Base-by-base conservation (phyloP, 2,888 invertebrate species). In the Autographa pulchrina region DNA sequence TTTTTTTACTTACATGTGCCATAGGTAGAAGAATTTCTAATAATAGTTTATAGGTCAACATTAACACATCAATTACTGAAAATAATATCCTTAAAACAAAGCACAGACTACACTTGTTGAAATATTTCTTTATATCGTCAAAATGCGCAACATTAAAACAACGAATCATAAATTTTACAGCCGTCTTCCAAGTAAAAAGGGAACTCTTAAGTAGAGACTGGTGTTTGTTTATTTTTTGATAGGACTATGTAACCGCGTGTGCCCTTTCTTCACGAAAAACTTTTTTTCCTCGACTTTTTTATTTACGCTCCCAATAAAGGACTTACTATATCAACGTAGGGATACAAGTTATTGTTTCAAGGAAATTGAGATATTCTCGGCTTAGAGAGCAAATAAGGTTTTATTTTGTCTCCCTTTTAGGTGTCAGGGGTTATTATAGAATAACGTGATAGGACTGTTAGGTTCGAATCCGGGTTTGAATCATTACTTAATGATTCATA, bases 181-280 rank as follows among this genome's bases (percentile, higher is more conserved):
- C 90, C 87, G 72, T 89, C 89, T 93, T 95, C 93, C 91, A 89
- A 84, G 92, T 91, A 94, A 93, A 88, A 89, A 90, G 89, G 91
- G 92, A 88, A 72, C 88, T 89, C 92, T 11, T 95, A 93, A 95
- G 94, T 95, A 94, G 92, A 94, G 92, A 90, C 91, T 91, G 92
- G 85, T 94, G 93, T 94, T 89, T 93, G 92, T 94, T 94, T 96
- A 91, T 94, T 95, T 94, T 95, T 91, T 93, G 95, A 96, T 96
- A 96, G 94, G 92, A 88, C 93, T 92, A 92, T 91, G 94, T 94
- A 94, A 93, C 92, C 88, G 92, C 89, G 92, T 91, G 92, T 90
- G 91, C 90, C 90, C 92, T 93, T 93, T 92, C 92, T 92, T 83
- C 89, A 92, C 90, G 89, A 90, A 90, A 88, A 83, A 83, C 90